Evolutionary conservation across 2,888 invertebrate genomes (phyloP), one percentile per base, ranked within the genome.

Genomic region (Stenotaenia linearis): DNA sequence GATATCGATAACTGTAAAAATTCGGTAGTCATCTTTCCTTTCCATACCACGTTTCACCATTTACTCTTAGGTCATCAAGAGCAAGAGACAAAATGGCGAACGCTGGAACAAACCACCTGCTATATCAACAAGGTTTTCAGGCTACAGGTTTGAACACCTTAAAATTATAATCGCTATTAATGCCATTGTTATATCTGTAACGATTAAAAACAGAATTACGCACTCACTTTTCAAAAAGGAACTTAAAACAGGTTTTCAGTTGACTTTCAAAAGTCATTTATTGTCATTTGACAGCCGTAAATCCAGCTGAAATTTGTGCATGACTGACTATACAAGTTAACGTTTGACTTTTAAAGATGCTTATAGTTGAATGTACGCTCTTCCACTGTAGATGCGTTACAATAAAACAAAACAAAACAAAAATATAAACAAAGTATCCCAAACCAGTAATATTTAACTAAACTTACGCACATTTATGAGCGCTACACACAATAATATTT

Each of bases 41-140:
- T 50, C 50, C 50, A 50, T 50, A 18, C 50, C 50, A 50, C 50
- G 50, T 50, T 50, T 50, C 50, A 50, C 50, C 18, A 50, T 50
- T 50, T 18, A 7, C 50, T 18, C 50, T 50, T 18, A 18, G 50
- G 18, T 1, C 18, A 50, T 50, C 69, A 69, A 69, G 69, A 28
- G 69, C 23, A 69, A 69, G 69, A 69, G 69, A 28, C 77, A 77
- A 77, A 77, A 77, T 77, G 77, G 77, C 77, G 77, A 45, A 45
- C 45, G 77, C 40, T 37, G 40, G 40, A n/a, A 77, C 23, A 9
- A 77, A 77, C 77, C 77, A 77, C 77, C 77, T 77, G 77, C 77
- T 77, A 45, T 77, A 77, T 28, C 77, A 77, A 40, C 77, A 77
- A 77, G 35, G 40, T 12, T 77, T 77, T 40, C 77, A 77, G 28